Percentiles rank a stretch among this genome's conserved stretches.
Conservation (phyloP, 2,888 invertebrate genomes). For the Dione vanillae region DNA sequence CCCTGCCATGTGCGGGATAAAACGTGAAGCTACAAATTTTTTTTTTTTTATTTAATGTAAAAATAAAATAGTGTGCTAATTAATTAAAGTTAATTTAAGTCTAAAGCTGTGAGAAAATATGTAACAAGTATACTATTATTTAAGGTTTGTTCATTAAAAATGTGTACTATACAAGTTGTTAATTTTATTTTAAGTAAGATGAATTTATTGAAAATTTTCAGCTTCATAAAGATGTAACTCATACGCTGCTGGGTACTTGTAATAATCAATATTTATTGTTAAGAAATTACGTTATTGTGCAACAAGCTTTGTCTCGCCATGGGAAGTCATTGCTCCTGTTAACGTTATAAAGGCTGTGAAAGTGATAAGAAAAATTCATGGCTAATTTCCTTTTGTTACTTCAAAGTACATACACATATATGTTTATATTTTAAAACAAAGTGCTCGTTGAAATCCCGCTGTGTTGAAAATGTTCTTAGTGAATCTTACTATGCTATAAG, state of each 20-base stretch:
- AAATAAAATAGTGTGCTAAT: no score
- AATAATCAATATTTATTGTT: neutral
- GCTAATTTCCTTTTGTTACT: constrained; percentile 4
- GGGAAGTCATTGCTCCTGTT: constrained; percentile 18
- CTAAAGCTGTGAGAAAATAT: no score
- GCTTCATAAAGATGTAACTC: neutral
- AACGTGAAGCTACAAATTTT: no score
- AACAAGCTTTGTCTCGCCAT: constrained; percentile 8
- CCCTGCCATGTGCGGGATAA: no score
- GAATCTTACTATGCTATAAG: no score
- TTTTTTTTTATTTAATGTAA: no score
- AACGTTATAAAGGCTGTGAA: neutral
- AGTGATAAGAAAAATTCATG: constrained; percentile 11
- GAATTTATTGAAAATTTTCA: no score
- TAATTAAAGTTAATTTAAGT: no score
- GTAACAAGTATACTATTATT: no score
- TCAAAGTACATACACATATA: neutral
- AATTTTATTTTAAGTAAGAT: no score
- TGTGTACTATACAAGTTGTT: no score
- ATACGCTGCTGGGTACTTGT: neutral
- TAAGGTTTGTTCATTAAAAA: no score
- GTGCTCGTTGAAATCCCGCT: neutral
- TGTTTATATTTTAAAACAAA: neutral
- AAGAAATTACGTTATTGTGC: neutral
- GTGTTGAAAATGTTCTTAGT: neutral